phyloP scores from a whole-genome alignment of 2,888 invertebrate species.

The Torymus aiolomorphi region DNA sequence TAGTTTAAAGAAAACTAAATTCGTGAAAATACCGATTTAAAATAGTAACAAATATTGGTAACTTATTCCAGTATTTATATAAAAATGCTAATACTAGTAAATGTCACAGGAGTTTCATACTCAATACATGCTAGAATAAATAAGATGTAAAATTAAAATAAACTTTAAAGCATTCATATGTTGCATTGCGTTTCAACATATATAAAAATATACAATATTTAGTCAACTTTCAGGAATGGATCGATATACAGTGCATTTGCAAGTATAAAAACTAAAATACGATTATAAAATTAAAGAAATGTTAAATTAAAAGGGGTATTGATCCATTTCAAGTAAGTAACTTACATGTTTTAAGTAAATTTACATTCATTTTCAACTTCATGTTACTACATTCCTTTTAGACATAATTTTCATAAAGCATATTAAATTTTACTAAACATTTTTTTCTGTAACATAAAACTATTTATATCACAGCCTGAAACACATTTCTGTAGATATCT shows the following conservation, averaged over 20 bases:
- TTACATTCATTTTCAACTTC: background rate
- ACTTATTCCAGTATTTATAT: background rate
- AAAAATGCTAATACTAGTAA: background rate
- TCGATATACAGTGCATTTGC: conserved; percentile 4
- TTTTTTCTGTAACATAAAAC: no score
- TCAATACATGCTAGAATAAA: no score
- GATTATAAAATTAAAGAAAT: background rate
- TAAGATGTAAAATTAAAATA: no score
- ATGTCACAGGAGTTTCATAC: no score
- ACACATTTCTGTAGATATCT: no score
- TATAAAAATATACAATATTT: conserved; percentile 27
- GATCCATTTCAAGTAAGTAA: conserved; percentile 23
- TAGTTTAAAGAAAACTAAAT: no score
- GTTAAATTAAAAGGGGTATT: background rate
- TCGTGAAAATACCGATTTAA: no score
- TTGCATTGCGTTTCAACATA: background rate
- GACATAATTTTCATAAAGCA: no score
- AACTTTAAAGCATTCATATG: background rate
- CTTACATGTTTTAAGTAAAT: background rate
- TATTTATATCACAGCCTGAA: no score
- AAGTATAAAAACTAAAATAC: conserved; percentile 4
- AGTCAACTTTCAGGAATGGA: conserved; percentile 26
- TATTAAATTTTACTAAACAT: no score
- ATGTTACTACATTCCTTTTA: background rate
- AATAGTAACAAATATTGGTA: no score